Percentiles rank a stretch among this genome's conserved stretches.
These are phyloP conservation scores for Dipus sagitta DNA, from an alignment of 2,797 vertebrate species.

Conservation along the genomic window DNA sequence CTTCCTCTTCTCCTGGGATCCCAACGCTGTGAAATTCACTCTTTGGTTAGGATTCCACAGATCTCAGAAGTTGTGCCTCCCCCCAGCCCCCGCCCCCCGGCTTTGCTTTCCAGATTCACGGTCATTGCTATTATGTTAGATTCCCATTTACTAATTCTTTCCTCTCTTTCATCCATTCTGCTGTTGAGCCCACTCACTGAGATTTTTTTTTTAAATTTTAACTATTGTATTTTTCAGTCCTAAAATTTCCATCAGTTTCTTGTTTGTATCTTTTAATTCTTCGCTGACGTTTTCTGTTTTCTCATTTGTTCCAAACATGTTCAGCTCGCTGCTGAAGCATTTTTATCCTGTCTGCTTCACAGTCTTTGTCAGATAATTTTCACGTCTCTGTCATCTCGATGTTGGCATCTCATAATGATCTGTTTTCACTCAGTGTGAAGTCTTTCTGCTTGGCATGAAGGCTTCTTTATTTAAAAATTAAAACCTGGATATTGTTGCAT, in stretches of 20 bases:
- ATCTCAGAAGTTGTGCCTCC: background rate
- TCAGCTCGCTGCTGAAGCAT: background rate
- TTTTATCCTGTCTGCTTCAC: constrained; percentile 1
- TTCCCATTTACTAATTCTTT: background rate
- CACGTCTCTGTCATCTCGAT: background rate
- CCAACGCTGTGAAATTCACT: background rate
- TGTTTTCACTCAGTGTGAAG: constrained; percentile 25
- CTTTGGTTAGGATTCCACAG: background rate
- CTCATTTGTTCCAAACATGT: background rate
- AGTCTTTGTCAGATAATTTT: constrained; percentile 15
- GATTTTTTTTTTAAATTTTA: background rate
- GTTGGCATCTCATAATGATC: background rate
- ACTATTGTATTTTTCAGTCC: constrained; percentile 40
- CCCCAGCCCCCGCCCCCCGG: background rate
- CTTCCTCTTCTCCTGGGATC: background rate
- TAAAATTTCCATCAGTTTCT: constrained; percentile 41
- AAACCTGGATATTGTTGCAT: background rate
- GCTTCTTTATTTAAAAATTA: background rate
- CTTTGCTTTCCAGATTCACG: constrained; percentile 19
- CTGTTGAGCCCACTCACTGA: background rate
- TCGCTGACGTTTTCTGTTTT: background rate
- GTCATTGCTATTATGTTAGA: background rate
- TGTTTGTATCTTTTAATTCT: constrained; percentile 17
- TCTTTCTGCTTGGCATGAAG: constrained; percentile 12
- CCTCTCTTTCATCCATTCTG: background rate